Conservation (phyloP, 2,797 vertebrate species). For the Falco columbarius region DNA sequence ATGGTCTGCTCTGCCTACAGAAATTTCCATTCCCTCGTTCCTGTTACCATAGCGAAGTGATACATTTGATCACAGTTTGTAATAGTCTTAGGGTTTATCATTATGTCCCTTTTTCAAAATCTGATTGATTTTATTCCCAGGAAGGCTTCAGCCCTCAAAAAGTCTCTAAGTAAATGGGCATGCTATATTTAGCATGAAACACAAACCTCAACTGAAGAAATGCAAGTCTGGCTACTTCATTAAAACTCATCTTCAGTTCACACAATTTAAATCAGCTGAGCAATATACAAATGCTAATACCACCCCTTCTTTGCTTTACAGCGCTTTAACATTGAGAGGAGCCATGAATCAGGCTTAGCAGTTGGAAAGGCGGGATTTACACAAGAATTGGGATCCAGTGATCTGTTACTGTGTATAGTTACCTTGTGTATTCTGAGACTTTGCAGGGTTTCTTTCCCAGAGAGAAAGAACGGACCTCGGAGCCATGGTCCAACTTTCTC, state of each 20-base stretch:
- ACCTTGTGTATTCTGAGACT: conserved; percentile 97
- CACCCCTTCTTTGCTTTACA: not conserved
- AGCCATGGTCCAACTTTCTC: conserved; percentile 99
- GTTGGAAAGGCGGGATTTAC: conserved; percentile 1
- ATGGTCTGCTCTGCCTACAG: conserved; percentile 66
- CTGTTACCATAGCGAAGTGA: conserved; percentile 76
- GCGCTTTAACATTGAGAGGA: conserved; percentile 8
- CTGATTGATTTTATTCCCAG: conserved; percentile 40
- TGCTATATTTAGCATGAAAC: conserved; percentile 40
- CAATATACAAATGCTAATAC: not conserved
- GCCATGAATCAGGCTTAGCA: conserved; percentile 26
- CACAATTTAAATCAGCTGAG: conserved; percentile 18
- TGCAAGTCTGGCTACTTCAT: conserved; percentile 36
- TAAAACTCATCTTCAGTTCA: conserved; percentile 49
- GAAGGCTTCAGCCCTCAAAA: conserved; percentile 18
- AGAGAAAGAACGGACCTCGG: conserved; percentile 99
- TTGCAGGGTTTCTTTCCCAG: conserved; percentile 99
- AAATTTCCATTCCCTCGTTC: conserved; percentile 59
- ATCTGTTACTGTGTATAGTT: conserved; percentile 69
- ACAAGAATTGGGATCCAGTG: conserved; percentile 24
- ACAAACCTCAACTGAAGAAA: conserved; percentile 23
- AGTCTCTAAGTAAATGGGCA: conserved; percentile 5
- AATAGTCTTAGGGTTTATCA: conserved; percentile 54
- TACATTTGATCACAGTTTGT: conserved; percentile 67
- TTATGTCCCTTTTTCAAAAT: conserved; percentile 54